phyloP scores from a whole-genome alignment of 2,113 vertebrate genomes.

The Dermatemys mawii region DNA sequence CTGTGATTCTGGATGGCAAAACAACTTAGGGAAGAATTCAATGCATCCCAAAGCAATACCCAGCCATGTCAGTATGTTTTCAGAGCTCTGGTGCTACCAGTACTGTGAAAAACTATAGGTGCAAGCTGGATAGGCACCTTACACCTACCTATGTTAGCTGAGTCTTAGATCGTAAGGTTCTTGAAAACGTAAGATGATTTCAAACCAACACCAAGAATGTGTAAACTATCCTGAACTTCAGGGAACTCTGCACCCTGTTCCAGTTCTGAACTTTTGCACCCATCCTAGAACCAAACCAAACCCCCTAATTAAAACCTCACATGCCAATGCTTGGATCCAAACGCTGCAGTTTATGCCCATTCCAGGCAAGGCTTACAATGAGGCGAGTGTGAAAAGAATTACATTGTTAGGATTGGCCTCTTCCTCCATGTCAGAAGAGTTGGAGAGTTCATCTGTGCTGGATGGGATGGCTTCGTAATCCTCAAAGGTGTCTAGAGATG shows the following conservation, averaged over 20 bases:
- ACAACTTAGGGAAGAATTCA: neutral
- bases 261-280: neutral
- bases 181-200: neutral
- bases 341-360: neutral
- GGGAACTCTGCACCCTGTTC: neutral
- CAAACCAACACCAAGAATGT: neutral
- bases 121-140: neutral
- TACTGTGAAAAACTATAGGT: neutral
- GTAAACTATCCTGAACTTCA: neutral
- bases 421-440: slow-evolving; percentile 89
- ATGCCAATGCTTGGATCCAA: neutral
- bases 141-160: neutral
- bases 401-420: slow-evolving; percentile 86
- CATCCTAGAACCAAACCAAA: neutral
- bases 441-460: slow-evolving; percentile 89
- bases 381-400: slow-evolving; percentile 2
- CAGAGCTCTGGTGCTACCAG: neutral
- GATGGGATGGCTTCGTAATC: slow-evolving; percentile 92
- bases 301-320: neutral
- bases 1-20: neutral
- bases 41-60: neutral
- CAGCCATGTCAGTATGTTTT: neutral
- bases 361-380: neutral
- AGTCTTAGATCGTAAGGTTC: neutral
- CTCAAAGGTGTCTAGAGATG: slow-evolving; percentile 85